Base-by-base conservation (phyloP, 2,888 invertebrate genomes). In the Philereme transversata region DNA sequence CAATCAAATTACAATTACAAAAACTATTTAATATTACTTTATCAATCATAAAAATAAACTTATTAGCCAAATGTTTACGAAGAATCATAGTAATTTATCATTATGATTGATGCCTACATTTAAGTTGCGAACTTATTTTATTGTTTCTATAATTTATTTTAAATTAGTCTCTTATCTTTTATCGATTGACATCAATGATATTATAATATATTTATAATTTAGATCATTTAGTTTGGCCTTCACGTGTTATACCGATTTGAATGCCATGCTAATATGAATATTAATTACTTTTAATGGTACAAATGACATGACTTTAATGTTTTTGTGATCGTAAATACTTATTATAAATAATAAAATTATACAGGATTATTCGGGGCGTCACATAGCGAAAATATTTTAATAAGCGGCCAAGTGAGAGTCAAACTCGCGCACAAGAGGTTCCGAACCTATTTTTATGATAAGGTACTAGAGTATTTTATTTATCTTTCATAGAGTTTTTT, bases 211-310 rank as follows among this genome's bases (percentile, higher is more conserved):
- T 5, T 36, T 5, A 40, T 40, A 40, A n/a, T 43, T 38, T 38
- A 38, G 38, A 43, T 43, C 4, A 43, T 41, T 44, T 46, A 36
- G 49, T 52, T 47, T 47, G 62, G n/a, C 69, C 69, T 70, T 68
- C 64, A 60, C 50, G 53, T 63, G 62, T 66, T 52, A 50, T 41
- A 44, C 38, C 47, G 33, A 60, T 65, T 51, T 61, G 63, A 67
- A 62, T 65, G 63, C 56, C 59, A 47, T 40, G 53, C 48, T 44
- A 57, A 38, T 49, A 34, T 44, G 51, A 58, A 60, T 54, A 48
- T 48, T 62, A 62, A 61, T 65, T 52, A 59, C 51, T n/a, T 47
- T 10, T 51, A 9, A 55, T 60, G 51, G 40, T 35, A 46, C 58
- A 51, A 53, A 62, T 51, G 38, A 60, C 46, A 61, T 22, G 54